Percentiles rank a stretch among this genome's conserved stretches.
These are phyloP conservation scores for Machaerirhynchus nigripectus DNA, from an alignment of 2,113 vertebrate species.

Conservation along the genomic window DNA sequence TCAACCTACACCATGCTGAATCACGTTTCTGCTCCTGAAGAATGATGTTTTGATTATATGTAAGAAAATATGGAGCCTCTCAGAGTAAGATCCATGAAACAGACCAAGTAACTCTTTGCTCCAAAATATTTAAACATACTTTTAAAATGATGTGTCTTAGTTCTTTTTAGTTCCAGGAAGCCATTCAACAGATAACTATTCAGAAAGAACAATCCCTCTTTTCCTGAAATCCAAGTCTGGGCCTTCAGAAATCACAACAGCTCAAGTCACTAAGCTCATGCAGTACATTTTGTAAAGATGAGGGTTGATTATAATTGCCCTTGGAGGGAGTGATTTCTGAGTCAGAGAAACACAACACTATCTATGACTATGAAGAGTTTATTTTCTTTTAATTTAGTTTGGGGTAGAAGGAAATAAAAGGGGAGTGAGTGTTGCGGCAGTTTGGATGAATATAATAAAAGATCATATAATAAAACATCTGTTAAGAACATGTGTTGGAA, in stretches of 20 bases:
- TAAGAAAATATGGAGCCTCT: neutral
- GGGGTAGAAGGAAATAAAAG: constrained; percentile 32
- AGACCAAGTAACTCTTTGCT: neutral
- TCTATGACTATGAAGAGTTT: constrained; percentile 27
- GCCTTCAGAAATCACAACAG: neutral
- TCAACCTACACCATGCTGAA: neutral
- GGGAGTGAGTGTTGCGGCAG: constrained; percentile 27
- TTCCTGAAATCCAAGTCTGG: neutral
- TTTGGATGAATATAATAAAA: constrained; percentile 71
- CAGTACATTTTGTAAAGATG: neutral
- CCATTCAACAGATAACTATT: neutral
- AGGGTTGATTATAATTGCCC: constrained; percentile 4
- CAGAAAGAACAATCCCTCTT: neutral
- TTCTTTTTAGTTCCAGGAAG: neutral
- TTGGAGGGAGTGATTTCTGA: constrained; percentile 24
- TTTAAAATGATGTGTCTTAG: neutral
- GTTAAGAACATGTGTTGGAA: constrained; percentile 72
- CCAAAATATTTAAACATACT: neutral
- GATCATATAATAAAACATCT: constrained; percentile 73
- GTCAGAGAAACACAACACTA: neutral
- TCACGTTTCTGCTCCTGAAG: neutral
- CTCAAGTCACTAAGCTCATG: neutral
- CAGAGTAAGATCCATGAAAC: neutral
- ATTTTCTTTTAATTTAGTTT: constrained; percentile 66
- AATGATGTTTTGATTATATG: neutral